phyloP scores from a whole-genome alignment of 2,888 invertebrate genomes.

The Agrochola circellaris region DNA sequence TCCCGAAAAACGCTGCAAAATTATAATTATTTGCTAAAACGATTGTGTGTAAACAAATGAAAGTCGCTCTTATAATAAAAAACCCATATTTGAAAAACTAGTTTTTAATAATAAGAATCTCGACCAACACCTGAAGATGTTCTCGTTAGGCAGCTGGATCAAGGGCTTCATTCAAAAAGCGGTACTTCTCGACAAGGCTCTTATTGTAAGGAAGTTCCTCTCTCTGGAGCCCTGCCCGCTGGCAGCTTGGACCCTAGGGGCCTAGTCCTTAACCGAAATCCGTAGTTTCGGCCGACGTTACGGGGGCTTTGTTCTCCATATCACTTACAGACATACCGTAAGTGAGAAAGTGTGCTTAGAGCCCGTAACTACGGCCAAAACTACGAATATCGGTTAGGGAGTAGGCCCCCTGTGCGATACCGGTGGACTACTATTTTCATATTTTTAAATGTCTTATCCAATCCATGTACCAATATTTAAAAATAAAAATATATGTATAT shows the following conservation, averaged over 20 bases:
- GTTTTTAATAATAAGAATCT: too few relatives aligned
- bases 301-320: too few relatives aligned
- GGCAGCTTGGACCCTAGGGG: neutral
- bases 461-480: neutral
- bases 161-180: neutral
- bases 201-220: neutral
- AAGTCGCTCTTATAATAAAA: neutral
- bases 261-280: too few relatives aligned
- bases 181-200: too few relatives aligned
- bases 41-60: neutral
- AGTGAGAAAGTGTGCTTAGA: too few relatives aligned
- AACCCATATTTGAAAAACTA: neutral
- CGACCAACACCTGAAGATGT: too few relatives aligned
- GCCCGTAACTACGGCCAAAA: too few relatives aligned
- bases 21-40: slow-evolving; percentile 5
- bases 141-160: neutral
- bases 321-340: too few relatives aligned
- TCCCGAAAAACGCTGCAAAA: slow-evolving; percentile 78
- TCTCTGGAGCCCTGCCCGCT: neutral
- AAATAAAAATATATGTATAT: neutral
- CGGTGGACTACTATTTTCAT: neutral
- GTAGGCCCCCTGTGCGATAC: neutral
- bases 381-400: too few relatives aligned
- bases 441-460: neutral
- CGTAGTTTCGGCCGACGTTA: too few relatives aligned